Evolutionary conservation across 2,797 vertebrate genomes (phyloP).

Genomic region (Cryptoblepharus egeriae): DNA sequence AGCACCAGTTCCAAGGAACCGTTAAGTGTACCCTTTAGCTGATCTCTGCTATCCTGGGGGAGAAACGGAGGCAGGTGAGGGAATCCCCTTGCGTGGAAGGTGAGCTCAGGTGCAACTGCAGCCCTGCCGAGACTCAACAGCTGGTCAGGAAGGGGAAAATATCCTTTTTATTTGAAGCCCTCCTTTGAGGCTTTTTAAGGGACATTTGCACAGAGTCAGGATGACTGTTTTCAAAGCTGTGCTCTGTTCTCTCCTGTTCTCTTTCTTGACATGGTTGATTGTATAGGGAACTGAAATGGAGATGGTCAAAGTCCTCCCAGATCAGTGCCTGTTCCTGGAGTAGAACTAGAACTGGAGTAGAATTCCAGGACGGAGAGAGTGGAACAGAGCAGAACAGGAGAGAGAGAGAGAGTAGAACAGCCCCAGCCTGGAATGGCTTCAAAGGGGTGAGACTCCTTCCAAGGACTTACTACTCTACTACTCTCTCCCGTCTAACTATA

Average conservation of each 20-base stretch:
- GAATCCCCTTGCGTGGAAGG: constrained; percentile 78
- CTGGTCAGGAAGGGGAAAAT: constrained; percentile 50
- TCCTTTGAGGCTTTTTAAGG: constrained; percentile 29
- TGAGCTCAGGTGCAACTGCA: constrained; percentile 71
- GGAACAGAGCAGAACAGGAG: too few species aligned
- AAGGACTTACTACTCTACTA: too few species aligned
- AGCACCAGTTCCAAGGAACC: constrained; percentile 62
- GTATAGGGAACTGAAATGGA: background rate
- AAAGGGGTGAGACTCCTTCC: too few species aligned
- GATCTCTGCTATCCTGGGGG: constrained; percentile 78
- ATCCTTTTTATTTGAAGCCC: constrained; percentile 53
- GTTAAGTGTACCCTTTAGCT: constrained; percentile 74
- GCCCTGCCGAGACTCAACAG: constrained; percentile 63
- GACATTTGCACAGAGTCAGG: constrained; percentile 26
- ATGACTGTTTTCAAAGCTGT: background rate
- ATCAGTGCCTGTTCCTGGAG: too few species aligned
- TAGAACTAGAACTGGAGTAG: too few species aligned
- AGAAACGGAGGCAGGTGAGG: constrained; percentile 72
- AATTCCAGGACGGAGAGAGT: too few species aligned
- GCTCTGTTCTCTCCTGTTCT: background rate
- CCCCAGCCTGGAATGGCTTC: too few species aligned
- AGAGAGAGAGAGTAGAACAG: too few species aligned
- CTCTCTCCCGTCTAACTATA: too few species aligned
- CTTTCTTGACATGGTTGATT: background rate
- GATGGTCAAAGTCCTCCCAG: background rate